A percentile compares a stretch with the other conserved stretches of the same genome.
phyloP scores from a whole-genome alignment of 2,888 invertebrate species.

The Tenthredo livida region DNA sequence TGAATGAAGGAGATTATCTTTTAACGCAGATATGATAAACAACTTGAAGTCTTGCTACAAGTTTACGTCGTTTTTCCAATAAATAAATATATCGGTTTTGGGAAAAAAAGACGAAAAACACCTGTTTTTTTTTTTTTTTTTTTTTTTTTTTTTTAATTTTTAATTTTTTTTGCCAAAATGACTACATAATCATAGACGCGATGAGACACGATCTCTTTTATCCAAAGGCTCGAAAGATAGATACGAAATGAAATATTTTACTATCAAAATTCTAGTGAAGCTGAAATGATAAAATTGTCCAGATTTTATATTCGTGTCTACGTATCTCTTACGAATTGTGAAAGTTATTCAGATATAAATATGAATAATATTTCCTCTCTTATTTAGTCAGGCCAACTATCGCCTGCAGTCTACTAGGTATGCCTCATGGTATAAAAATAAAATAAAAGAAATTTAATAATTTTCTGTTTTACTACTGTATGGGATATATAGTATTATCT shows the following conservation, averaged over 20 bases:
- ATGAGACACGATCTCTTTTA: not conserved
- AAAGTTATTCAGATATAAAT: conserved; percentile 32
- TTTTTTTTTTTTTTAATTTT: no score
- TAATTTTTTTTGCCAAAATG: not conserved
- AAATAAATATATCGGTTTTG: not conserved
- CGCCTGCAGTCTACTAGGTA: not conserved
- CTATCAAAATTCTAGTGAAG: no score
- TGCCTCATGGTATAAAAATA: not conserved
- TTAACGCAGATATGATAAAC: not conserved
- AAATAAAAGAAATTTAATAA: not conserved
- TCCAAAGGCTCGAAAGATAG: no score
- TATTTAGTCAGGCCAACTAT: not conserved
- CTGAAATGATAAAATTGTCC: not conserved
- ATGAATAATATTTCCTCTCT: not conserved
- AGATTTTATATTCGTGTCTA: not conserved
- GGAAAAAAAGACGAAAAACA: no score
- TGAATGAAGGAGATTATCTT: not conserved
- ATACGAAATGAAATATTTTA: not conserved
- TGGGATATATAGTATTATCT: not conserved
- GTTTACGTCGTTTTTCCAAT: not conserved
- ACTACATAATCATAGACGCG: not conserved
- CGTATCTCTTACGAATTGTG: conserved; percentile 18
- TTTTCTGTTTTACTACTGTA: not conserved
- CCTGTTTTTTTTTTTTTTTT: no score
- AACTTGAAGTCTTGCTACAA: not conserved